Evolutionary conservation across 2,888 invertebrate species (phyloP).

Genomic region (Chrysolina haemoptera): DNA sequence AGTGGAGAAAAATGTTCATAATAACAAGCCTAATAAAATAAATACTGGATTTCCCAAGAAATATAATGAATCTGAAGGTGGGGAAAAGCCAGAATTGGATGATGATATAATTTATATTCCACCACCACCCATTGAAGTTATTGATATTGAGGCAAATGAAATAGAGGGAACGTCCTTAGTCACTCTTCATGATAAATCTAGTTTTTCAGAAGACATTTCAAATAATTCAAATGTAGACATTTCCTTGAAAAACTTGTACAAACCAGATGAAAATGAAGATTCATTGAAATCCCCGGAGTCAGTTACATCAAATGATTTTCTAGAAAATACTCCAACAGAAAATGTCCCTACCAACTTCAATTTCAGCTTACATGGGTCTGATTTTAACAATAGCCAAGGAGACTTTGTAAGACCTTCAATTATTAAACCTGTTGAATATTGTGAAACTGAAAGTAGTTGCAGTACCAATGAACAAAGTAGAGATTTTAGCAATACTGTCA

Average conservation of each 20-base stretch:
- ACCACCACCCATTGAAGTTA: slow-evolving; percentile 58
- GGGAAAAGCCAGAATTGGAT: slow-evolving; percentile 43
- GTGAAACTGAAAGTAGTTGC: slow-evolving; percentile 64
- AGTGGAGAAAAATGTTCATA: slow-evolving; percentile 28
- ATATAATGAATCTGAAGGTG: slow-evolving; percentile 44
- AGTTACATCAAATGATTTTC: slow-evolving; percentile 59
- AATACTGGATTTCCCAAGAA: slow-evolving; percentile 41
- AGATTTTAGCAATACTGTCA: slow-evolving; percentile 54
- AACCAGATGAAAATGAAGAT: slow-evolving; percentile 42
- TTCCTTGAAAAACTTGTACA: not conserved
- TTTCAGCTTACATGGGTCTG: slow-evolving; percentile 62
- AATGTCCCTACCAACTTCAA: slow-evolving; percentile 57
- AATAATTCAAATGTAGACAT: not conserved
- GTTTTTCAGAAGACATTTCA: not conserved
- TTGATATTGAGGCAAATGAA: slow-evolving; percentile 55
- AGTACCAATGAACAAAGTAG: slow-evolving; percentile 56
- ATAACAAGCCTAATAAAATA: slow-evolving; percentile 20
- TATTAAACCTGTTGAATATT: slow-evolving; percentile 56
- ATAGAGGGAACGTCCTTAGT: not conserved
- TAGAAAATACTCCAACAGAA: slow-evolving; percentile 53
- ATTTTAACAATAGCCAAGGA: slow-evolving; percentile 54
- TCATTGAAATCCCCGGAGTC: slow-evolving; percentile 53
- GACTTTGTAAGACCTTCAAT: slow-evolving; percentile 54
- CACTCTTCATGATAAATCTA: not conserved
- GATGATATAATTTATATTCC: slow-evolving; percentile 61